Percentiles rank a stretch among this genome's conserved stretches.
phyloP scores from a whole-genome alignment of 2,113 vertebrate species.

The Romanogobio albipinnatus region DNA sequence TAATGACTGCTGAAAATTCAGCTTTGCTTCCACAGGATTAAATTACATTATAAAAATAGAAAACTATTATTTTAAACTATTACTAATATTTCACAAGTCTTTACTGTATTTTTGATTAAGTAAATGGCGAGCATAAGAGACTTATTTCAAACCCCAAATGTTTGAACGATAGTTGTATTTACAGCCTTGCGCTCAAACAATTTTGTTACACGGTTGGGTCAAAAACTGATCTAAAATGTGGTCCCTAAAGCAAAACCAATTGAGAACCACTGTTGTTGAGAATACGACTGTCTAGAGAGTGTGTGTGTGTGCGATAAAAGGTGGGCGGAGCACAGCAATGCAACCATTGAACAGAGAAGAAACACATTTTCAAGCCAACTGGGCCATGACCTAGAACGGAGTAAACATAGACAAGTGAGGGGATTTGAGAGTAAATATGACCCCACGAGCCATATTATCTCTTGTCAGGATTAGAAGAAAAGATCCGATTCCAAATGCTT shows the following conservation, averaged over 20 bases:
- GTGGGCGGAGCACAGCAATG: slow-evolving; percentile 15
- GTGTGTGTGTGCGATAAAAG: slow-evolving; percentile 4
- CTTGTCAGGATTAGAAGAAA: background rate
- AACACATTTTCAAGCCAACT: slow-evolving; percentile 40
- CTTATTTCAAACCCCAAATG: background rate
- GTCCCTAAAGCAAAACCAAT: background rate
- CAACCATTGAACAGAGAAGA: background rate
- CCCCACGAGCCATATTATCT: background rate
- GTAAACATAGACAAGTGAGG: slow-evolving; percentile 29
- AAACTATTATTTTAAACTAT: background rate
- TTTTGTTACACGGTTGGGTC: background rate
- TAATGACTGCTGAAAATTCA: background rate
- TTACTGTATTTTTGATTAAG: background rate
- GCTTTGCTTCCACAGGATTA: background rate
- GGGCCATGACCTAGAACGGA: slow-evolving; percentile 42
- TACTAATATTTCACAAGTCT: background rate
- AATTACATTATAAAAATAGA: background rate
- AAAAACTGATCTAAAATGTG: background rate
- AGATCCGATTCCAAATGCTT: background rate
- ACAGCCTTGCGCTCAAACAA: background rate
- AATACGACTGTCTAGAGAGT: background rate
- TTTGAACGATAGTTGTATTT: background rate
- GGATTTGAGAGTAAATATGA: slow-evolving; percentile 27
- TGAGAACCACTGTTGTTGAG: slow-evolving; percentile 10
- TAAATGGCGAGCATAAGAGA: background rate